phyloP scores from a whole-genome alignment of 2,113 vertebrate genomes.

The Sceloporus tristichus region DNA sequence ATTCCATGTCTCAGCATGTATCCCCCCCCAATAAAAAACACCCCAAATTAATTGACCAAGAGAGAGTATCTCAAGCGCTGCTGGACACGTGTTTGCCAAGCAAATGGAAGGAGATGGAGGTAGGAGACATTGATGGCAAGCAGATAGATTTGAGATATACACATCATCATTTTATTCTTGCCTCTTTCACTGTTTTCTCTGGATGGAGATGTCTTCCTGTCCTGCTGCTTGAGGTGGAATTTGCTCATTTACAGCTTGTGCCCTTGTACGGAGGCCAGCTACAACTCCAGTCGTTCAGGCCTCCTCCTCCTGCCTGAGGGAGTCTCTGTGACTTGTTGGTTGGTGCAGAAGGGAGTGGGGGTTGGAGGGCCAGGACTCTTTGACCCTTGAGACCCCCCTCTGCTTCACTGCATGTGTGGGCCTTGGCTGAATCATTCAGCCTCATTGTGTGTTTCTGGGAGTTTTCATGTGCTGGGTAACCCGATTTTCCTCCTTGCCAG shows the following conservation, averaged over 20 bases:
- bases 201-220: not conserved
- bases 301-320: not conserved
- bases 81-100: accelerated
- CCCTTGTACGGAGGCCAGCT: slow-evolving; percentile 11
- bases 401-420: slow-evolving; percentile 47
- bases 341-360: slow-evolving; percentile 25
- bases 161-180: not conserved
- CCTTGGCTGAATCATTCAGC: slow-evolving; percentile 28
- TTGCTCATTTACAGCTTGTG: slow-evolving; percentile 36
- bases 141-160: not conserved
- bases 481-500: slow-evolving; percentile 33
- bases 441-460: not conserved
- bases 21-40: not conserved
- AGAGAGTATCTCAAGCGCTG: not conserved
- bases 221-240: slow-evolving; percentile 33
- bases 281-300: not conserved
- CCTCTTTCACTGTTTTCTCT: slow-evolving; percentile 34
- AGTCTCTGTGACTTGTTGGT: not conserved
- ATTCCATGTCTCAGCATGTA: slow-evolving; percentile 17
- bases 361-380: slow-evolving; percentile 30
- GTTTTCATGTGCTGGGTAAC: slow-evolving; percentile 1
- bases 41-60: not conserved
- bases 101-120: not conserved
- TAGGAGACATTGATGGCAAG: slow-evolving; percentile 19
- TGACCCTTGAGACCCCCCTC: not conserved